phyloP scores from a whole-genome alignment of 2,797 vertebrate genomes.

The Alauda arvensis region DNA sequence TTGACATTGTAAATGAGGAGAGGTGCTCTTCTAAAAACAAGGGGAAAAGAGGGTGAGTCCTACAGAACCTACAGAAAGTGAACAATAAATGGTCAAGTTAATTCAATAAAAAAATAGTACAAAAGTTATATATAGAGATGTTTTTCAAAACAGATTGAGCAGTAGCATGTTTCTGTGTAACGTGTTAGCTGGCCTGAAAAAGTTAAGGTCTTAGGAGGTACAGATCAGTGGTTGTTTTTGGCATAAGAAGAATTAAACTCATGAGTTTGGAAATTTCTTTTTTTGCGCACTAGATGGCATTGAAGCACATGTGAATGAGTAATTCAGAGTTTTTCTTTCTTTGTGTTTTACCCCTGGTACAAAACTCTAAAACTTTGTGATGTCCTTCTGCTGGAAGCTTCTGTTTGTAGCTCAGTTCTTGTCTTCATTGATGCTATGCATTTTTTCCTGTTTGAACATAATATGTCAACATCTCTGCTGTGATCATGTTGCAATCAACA shows the following conservation, averaged over 20 bases:
- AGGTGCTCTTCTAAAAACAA: neutral
- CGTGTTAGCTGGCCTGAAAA: neutral
- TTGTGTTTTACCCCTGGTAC: neutral
- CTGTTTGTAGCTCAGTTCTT: neutral
- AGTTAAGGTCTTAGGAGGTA: neutral
- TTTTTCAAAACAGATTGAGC: neutral
- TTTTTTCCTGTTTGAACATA: neutral
- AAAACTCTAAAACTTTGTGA: neutral
- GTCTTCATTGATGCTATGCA: neutral
- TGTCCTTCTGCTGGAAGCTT: neutral
- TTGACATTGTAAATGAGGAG: neutral
- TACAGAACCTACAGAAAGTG: neutral
- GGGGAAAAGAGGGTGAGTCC: neutral
- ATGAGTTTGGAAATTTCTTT: neutral
- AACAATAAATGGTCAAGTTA: neutral
- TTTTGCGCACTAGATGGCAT: conserved; percentile 51
- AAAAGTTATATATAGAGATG: accelerated
- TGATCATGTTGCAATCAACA: neutral
- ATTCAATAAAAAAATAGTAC: neutral
- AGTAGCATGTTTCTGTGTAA: neutral
- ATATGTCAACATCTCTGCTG: neutral
- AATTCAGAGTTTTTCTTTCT: neutral
- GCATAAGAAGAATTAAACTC: neutral
- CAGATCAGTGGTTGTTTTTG: accelerated
- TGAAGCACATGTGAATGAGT: neutral